phyloP scores from a whole-genome alignment of 2,113 vertebrate genomes.

The Podarcis cretensis region DNA sequence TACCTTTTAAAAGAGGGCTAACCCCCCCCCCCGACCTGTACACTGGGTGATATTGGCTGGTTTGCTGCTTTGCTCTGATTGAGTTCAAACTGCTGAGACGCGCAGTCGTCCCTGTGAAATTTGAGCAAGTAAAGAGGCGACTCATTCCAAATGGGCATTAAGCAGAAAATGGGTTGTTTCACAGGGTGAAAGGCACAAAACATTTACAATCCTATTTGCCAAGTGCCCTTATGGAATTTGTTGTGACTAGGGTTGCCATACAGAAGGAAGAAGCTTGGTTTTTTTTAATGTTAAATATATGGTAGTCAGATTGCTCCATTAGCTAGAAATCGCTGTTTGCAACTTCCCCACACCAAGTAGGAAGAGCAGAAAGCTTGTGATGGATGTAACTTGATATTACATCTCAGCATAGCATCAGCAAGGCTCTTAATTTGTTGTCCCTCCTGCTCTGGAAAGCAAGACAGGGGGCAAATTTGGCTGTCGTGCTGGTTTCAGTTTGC shows the following conservation, averaged over 20 bases:
- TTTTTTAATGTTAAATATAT: background rate
- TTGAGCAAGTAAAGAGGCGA: background rate
- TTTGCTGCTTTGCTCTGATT: background rate
- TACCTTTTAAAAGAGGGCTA: background rate
- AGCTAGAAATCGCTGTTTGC: slow-evolving; percentile 42
- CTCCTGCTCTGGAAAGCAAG: slow-evolving; percentile 46
- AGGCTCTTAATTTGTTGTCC: slow-evolving; percentile 43
- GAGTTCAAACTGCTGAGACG: background rate
- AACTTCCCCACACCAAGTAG: slow-evolving; percentile 26
- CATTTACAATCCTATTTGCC: background rate
- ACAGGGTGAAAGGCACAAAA: background rate
- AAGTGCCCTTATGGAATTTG: background rate
- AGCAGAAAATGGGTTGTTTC: background rate
- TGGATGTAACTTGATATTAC: slow-evolving; percentile 62
- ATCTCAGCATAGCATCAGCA: slow-evolving; percentile 11
- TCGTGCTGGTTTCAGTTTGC: background rate
- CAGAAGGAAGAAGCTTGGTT: background rate
- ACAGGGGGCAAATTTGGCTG: slow-evolving; percentile 27
- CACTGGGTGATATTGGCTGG: background rate
- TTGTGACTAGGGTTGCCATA: background rate
- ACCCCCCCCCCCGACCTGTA: background rate
- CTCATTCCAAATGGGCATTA: background rate
- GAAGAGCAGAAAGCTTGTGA: slow-evolving; percentile 49
- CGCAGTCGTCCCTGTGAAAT: background rate
- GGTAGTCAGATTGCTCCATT: background rate